Conservation (phyloP, 2,113 vertebrate species). For the Erinaceus europaeus region DNA sequence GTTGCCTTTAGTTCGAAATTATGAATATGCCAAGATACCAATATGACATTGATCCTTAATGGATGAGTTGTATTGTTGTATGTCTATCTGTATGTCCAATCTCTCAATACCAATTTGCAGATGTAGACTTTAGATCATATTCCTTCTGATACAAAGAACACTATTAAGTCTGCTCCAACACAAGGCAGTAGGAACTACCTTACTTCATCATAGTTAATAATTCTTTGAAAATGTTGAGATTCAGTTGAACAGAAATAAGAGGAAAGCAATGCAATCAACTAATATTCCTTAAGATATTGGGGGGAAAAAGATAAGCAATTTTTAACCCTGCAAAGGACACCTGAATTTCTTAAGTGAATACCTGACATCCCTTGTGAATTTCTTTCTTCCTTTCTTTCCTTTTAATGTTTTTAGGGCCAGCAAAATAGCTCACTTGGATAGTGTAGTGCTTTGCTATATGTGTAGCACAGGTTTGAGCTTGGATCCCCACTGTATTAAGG, state of each 20-base stretch:
- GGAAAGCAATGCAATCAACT: conserved; percentile 17
- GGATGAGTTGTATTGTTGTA: too few relatives aligned
- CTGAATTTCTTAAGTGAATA: conserved; percentile 9
- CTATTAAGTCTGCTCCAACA: not conserved
- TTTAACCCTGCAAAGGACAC: not conserved
- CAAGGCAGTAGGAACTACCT: not conserved
- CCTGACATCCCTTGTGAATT: not conserved
- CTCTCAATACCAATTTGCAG: not conserved
- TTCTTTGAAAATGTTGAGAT: conserved; percentile 16
- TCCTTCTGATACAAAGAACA: not conserved
- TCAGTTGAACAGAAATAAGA: not conserved
- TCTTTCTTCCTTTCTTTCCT: too few relatives aligned
- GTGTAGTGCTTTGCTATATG: too few relatives aligned
- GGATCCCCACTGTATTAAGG: too few relatives aligned
- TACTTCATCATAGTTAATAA: not conserved
- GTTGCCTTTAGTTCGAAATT: not conserved
- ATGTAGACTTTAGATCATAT: not conserved
- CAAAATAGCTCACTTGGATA: too few relatives aligned
- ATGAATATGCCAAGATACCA: not conserved
- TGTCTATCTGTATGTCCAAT: not conserved
- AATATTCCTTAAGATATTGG: not conserved
- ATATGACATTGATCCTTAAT: too few relatives aligned
- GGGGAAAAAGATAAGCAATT: not conserved
- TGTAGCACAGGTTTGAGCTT: too few relatives aligned
- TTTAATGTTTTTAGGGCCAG: too few relatives aligned